Evolutionary conservation across 1,140 invertebrate genomes (phyloP), one percentile per base, ranked within the genome.

Genomic region (Drosophila suzukii): DNA sequence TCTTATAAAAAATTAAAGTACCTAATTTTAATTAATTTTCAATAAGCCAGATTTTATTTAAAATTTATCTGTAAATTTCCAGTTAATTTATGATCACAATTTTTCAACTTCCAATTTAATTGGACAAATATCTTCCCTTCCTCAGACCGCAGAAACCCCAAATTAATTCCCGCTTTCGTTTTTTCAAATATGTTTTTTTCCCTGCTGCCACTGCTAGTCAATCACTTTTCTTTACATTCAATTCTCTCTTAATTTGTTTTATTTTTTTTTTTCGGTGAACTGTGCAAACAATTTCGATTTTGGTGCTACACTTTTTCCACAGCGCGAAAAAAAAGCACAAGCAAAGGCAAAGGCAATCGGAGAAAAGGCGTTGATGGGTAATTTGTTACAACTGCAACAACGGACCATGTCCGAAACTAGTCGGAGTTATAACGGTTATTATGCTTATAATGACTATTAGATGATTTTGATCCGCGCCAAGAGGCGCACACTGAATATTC

Each of bases 351-450:
- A 34, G 7, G 32, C 55, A 73, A 54, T 47, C 55, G 60, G 49
- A 65, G 53, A 53, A 74, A 56, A 75, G 70, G 83, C 78, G 82
- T 86, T 88, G 82, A 81, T 86, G 78, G 78, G 43, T 85, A 82
- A 88, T 85, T 85, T 86, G 82, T 85, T 78, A 68, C 78, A 86
- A 66, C 36, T 54, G 49, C 61, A 73, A 66, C 66, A 57, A 57
- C 73, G 72, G 72, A 67, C 61, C 73, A 76, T 76, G 73, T 76
- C 73, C 73, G 44, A 70, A 68, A 60, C 79, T 53, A 80, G 77
- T 47, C 62, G 39, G 53, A 70, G 70, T 70, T 70, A 70, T 77
- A 77, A 82, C 78, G 65, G 83, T 75, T 82, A 78, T 82, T 82
- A 88, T 76, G 81, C 77, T 71, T 50, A 82, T 44, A 76, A 77